Base-by-base conservation (phyloP, 2,888 invertebrate genomes). In the Tridacna crocea region DNA sequence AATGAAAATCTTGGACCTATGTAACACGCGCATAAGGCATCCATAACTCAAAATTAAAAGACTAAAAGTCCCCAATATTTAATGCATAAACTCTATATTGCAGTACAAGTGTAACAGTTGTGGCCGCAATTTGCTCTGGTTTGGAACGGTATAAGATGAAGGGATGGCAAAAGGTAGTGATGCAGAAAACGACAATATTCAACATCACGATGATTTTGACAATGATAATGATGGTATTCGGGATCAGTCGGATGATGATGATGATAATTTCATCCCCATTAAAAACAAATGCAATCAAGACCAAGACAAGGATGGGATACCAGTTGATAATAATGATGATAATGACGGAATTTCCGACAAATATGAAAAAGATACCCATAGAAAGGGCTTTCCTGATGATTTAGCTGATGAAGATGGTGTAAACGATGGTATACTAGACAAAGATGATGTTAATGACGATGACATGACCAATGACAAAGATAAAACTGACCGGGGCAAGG, bases 261-360 rank as follows among this genome's bases (percentile, higher is more conserved):
- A 82, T 51, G 92, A 93, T 82, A 93, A 93, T 68, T 91, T 93
- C 88, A 91, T 93, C 77, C 93, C 92, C 13, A 91, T 92, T 15
- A 90, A 89, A n/a, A 87, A 88, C 17, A 89, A 89, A 72, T 86
- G 90, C 26, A 90, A 90, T 55, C 73, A 72, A 17, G 85, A 87
- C 51, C n/a, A 68, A 12, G 91, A 92, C 51, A 72, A 88, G 36
- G 90, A 92, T 82, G 92, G 92, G 15, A 91, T 92, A 61, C 89
- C 90, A 12, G 90, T 91, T 80, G 92, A 93, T 85, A 90, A 90
- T 15, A 91, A 93, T 83, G 93, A 93, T 51, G 92, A 93, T 85
- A 90, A 90, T 58, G 92, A 93, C 78, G 92, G 93, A 11, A 89
- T 92, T 36, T 90, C 90, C 6, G 91, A 87, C 82, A 51, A 82